These are phyloP conservation scores for Sarcophaga rosellei DNA, from an alignment of 2,888 invertebrate species.

Conservation along the genomic window DNA sequence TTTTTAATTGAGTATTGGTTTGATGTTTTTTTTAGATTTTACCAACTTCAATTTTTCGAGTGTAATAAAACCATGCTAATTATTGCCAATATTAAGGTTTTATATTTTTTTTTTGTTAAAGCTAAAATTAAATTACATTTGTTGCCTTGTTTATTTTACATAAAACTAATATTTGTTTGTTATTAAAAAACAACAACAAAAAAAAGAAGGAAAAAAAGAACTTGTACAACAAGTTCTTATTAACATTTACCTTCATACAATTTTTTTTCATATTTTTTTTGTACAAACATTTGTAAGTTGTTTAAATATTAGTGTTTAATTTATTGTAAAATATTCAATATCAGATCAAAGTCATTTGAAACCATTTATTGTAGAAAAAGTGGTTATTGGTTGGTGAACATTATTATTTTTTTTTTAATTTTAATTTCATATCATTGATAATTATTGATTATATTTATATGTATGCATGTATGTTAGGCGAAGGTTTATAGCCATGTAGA, in stretches of 20 bases:
- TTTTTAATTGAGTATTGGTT: neutral
- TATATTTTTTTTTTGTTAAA: neutral
- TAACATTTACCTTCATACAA: neutral
- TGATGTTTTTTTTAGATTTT: neutral
- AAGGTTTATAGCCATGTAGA: too few relatives aligned
- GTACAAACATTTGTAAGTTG: neutral
- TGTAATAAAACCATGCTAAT: neutral
- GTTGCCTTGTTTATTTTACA: neutral
- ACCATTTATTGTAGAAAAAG: constrained; percentile 47
- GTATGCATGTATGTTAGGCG: too few relatives aligned
- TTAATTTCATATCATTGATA: neutral
- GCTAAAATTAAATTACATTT: neutral
- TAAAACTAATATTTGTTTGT: neutral
- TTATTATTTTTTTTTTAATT: constrained; percentile 5
- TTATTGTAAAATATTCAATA: constrained; percentile 44
- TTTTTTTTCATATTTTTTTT: neutral
- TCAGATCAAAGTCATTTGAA: constrained; percentile 58
- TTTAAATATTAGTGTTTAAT: neutral
- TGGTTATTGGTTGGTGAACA: constrained; percentile 11
- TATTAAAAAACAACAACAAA: neutral
- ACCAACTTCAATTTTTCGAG: neutral
- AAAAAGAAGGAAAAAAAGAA: neutral
- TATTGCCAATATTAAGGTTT: neutral
- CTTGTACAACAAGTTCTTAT: neutral
- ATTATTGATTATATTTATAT: too few relatives aligned